Conservation (phyloP, 2,888 invertebrate genomes). For the Drepanosiphum platanoidis region DNA sequence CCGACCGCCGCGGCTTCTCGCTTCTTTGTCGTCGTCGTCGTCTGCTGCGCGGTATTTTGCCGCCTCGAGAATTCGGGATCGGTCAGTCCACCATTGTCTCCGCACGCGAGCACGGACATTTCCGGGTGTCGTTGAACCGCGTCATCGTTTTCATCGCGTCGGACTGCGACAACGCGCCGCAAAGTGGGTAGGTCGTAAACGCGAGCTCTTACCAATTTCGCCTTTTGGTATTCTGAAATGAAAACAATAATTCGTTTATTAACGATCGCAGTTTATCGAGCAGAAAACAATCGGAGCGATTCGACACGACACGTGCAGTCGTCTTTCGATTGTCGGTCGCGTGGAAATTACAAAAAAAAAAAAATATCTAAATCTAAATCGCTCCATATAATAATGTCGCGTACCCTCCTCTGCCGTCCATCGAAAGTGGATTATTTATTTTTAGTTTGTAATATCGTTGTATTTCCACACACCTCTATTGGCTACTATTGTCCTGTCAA, state of each 20-base stretch:
- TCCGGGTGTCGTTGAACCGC: background rate
- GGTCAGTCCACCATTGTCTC: background rate
- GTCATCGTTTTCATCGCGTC: background rate
- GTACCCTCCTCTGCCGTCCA: too few relatives aligned
- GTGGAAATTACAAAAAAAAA: too few relatives aligned
- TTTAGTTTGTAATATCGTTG: too few relatives aligned
- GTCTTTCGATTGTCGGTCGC: too few relatives aligned
- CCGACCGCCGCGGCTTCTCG: background rate
- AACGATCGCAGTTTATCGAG: background rate
- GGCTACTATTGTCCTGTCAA: too few relatives aligned
- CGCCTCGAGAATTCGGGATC: background rate
- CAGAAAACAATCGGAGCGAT: too few relatives aligned
- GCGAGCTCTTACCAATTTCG: background rate
- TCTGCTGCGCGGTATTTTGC: background rate
- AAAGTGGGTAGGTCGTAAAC: background rate
- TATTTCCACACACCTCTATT: too few relatives aligned
- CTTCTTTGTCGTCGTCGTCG: too few relatives aligned
- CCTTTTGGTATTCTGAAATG: background rate
- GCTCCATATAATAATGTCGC: too few relatives aligned
- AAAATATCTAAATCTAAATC: too few relatives aligned
- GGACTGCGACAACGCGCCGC: background rate
- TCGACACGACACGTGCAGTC: too few relatives aligned
- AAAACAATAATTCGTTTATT: background rate
- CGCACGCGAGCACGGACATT: background rate
- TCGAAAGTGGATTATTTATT: too few relatives aligned